Conservation (phyloP, 1,140 invertebrate species). For the Eupeodes corollae region DNA sequence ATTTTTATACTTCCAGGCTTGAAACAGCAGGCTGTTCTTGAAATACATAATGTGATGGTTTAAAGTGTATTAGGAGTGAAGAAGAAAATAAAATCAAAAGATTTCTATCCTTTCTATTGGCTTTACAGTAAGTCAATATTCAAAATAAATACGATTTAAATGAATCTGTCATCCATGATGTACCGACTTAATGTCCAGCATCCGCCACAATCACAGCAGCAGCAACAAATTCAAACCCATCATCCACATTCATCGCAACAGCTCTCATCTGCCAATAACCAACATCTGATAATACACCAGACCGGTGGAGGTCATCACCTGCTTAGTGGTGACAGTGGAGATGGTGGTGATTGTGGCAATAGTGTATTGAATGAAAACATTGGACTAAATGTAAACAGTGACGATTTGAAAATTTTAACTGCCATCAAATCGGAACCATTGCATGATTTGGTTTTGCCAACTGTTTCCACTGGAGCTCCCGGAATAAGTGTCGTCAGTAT, state of each 20-base stretch:
- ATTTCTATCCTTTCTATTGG: no score
- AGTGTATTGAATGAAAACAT: background rate
- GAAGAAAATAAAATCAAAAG: no score
- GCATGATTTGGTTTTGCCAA: constrained; percentile 1
- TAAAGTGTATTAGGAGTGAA: no score
- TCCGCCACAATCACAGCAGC: constrained; percentile 18
- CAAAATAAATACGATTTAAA: no score
- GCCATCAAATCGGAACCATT: constrained; percentile 1
- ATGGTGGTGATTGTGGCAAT: background rate
- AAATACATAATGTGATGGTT: no score
- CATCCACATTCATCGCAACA: no score
- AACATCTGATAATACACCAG: constrained; percentile 12
- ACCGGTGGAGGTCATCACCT: background rate
- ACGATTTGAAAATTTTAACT: background rate
- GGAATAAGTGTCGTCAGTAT: constrained; percentile 6
- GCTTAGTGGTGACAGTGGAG: background rate
- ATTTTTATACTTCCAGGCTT: no score
- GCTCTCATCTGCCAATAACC: constrained; percentile 16
- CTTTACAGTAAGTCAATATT: no score
- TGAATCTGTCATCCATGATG: constrained; percentile 15
- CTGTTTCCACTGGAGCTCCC: constrained; percentile 1
- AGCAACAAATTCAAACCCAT: constrained; percentile 6
- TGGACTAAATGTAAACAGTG: background rate
- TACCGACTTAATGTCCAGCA: constrained; percentile 27
- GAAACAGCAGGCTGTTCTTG: no score